Evolutionary conservation across 2,888 invertebrate species (phyloP).

Genomic region (Cephus nigrinus): DNA sequence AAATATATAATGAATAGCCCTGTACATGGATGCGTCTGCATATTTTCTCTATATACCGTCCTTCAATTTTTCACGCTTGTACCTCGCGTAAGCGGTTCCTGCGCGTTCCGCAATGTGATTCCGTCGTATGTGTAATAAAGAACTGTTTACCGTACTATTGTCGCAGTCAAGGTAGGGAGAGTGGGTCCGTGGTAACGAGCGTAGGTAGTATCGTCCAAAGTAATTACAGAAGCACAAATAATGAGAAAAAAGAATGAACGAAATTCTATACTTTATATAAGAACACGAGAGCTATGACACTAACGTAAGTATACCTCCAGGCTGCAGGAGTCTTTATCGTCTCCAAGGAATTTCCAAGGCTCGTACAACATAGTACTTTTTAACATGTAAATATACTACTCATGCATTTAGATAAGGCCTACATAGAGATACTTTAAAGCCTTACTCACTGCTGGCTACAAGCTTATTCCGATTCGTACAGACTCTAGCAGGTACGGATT

Average conservation of each 20-base stretch:
- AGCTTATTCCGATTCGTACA: neutral
- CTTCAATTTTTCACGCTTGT: neutral
- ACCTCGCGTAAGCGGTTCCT: neutral
- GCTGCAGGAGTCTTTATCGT: neutral
- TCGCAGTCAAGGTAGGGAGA: neutral
- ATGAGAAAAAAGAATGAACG: neutral
- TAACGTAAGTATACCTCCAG: neutral
- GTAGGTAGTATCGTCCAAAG: neutral
- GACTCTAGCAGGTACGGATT: neutral
- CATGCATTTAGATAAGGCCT: neutral
- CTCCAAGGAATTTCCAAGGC: neutral
- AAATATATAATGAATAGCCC: neutral
- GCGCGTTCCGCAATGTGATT: neutral
- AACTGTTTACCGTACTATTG: neutral
- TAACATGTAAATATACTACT: slow-evolving; percentile 1
- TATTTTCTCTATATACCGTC: neutral
- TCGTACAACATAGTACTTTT: neutral
- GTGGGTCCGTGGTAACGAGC: neutral
- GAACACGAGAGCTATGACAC: neutral
- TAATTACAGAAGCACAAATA: neutral
- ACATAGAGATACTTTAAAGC: neutral
- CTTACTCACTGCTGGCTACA: neutral
- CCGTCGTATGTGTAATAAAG: neutral
- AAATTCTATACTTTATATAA: neutral
- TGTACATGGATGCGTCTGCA: neutral